phyloP scores from a whole-genome alignment of 2,888 invertebrate genomes.

The Chymomyza caudatula region DNA sequence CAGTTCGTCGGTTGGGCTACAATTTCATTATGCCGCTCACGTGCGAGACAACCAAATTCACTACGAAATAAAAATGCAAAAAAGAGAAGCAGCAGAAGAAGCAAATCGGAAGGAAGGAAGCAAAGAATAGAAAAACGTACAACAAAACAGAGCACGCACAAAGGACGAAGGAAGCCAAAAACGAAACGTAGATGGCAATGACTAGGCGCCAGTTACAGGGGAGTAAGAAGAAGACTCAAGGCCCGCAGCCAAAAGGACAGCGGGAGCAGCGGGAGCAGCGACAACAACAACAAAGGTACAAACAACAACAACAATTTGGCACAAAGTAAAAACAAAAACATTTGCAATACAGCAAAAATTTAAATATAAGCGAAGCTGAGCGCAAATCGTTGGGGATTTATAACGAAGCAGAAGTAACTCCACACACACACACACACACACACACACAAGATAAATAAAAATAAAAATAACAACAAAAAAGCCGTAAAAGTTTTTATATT shows the following conservation, averaged over 20 bases:
- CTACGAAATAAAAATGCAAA: conserved; percentile 67
- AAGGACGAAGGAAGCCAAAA: conserved; percentile 6
- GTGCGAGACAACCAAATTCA: conserved; percentile 77
- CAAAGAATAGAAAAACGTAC: conserved; percentile 62
- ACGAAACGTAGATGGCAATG: conserved; percentile 1
- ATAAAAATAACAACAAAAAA: conserved; percentile 15
- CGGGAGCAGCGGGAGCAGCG: conserved; percentile 18
- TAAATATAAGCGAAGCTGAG: conserved; percentile 50
- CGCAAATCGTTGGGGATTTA: conserved; percentile 63
- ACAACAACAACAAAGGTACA: background rate
- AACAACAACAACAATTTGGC: background rate
- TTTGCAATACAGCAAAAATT: conserved; percentile 37
- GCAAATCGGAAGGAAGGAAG: conserved; percentile 65
- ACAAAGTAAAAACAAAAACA: conserved; percentile 3
- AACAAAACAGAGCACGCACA: conserved; percentile 63
- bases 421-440: conserved; percentile 2
- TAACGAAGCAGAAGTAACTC: conserved; percentile 7
- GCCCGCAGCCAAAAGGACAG: conserved; percentile 64
- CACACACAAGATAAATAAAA: conserved; percentile 15
- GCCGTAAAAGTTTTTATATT: background rate
- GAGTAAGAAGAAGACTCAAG: conserved; percentile 66
- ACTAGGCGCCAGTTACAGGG: conserved; percentile 23
- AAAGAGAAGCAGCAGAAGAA: conserved; percentile 15
- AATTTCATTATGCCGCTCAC: conserved; percentile 73
- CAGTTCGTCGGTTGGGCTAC: conserved; percentile 22